phyloP scores from a whole-genome alignment of 2,888 invertebrate genomes.

The Apocheima hispidaria region DNA sequence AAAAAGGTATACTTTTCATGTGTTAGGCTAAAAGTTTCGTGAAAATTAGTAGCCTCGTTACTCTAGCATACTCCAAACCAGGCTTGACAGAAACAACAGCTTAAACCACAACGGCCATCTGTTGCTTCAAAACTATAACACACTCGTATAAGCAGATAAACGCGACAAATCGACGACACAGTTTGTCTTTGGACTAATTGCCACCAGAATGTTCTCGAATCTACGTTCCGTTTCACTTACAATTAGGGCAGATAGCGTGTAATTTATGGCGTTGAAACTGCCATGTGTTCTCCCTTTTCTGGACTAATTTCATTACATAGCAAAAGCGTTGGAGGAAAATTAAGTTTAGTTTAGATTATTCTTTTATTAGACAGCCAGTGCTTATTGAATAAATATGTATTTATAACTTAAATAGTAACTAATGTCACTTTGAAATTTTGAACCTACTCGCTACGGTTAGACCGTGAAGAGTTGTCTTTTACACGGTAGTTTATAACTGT shows the following conservation, averaged over 20 bases:
- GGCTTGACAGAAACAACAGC: too few species aligned
- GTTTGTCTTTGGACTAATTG: constrained; percentile 68
- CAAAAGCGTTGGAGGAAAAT: neutral
- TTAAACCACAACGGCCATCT: neutral
- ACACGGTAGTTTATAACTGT: too few species aligned
- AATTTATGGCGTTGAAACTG: constrained; percentile 63
- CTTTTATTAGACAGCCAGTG: too few species aligned
- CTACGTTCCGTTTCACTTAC: constrained; percentile 67
- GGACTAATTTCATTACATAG: constrained; percentile 9
- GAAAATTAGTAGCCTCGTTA: too few species aligned
- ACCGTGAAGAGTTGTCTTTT: too few species aligned
- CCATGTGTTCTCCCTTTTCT: constrained; percentile 18
- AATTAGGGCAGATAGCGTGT: constrained; percentile 74
- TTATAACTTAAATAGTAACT: too few species aligned
- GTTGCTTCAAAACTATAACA: constrained; percentile 31
- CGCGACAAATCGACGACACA: constrained; percentile 60
- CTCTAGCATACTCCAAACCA: too few species aligned
- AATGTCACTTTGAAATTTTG: too few species aligned
- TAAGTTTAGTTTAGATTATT: neutral
- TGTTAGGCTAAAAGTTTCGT: too few species aligned
- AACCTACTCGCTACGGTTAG: too few species aligned
- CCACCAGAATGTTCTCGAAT: constrained; percentile 55
- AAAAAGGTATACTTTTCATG: too few species aligned
- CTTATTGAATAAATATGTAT: too few species aligned
- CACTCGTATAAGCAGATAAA: constrained; percentile 32